Evolutionary conservation across 2,888 invertebrate genomes (phyloP), one percentile per base, ranked within the genome.

Genomic region (Harpagoxenus sublaevis): DNA sequence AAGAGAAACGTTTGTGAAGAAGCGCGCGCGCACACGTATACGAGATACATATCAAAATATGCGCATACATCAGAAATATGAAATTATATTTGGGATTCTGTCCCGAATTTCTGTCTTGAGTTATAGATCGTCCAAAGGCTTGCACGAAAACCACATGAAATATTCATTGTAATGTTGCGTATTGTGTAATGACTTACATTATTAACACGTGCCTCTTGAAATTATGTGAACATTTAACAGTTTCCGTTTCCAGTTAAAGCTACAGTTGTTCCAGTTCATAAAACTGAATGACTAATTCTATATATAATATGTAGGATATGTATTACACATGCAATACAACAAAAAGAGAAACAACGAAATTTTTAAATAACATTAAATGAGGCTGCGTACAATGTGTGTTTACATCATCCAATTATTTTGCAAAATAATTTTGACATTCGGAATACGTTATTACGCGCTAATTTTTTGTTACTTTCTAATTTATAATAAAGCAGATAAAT

Each of bases 21-120:
- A 42, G 1, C 55, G 15, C 51, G 12, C 35, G 4, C 42, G 15
- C 23, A 12, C 5, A 42, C 3, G 60, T 51, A 28, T 70, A n/a
- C 3, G 23, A 73, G 73, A 73, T 73, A 73, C 57, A 57, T 57
- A 73, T 73, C 55, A 57, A 73, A 57, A 18, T 55, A 57, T 2
- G 35, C 53, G 48, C n/a, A 35, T 15, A 66, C 15, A 51, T 39
- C 15, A 42, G 15, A 55, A 57, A 42, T 10, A 57, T 57, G 23
- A 73, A 73, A 57, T 73, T 57, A 73, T 57, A 73, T 57, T 42
- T 57, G 28, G 18, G 39, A 73, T 57, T 57, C 73, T 42, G 0
- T n/a, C 23, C 3, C 23, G 39, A 57, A 42, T 57, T 57, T 39
- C 10, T 39, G 5, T 28, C 12, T 6, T 57, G 39, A 73, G 28